Conservation (phyloP, 2,113 vertebrate species). For the zebrafish (Danio rerio) region DNA sequence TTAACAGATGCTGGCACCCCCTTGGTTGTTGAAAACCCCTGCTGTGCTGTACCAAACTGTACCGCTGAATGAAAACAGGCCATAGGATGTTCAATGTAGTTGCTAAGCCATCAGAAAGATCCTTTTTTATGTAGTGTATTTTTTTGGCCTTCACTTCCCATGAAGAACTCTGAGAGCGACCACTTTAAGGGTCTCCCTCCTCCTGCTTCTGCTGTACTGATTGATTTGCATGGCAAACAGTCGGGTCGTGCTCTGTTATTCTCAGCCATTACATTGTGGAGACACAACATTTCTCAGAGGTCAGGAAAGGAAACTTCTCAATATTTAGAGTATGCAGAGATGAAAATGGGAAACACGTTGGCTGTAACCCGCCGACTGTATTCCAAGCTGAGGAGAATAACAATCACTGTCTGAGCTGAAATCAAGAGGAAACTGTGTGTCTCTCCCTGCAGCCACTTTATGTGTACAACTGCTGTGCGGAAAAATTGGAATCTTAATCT, state of each 20-base stretch:
- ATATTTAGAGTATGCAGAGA: not conserved
- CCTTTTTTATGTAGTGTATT: not conserved
- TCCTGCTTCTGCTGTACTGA: not conserved
- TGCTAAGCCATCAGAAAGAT: too few species aligned
- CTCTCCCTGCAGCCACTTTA: not conserved
- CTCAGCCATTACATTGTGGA: not conserved
- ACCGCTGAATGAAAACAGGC: too few species aligned
- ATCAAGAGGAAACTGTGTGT: not conserved
- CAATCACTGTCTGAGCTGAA: constrained; percentile 11
- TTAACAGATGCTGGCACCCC: too few species aligned
- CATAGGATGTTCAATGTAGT: too few species aligned
- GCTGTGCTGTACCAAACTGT: too few species aligned
- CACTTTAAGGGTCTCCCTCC: not conserved
- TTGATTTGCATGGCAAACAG: constrained; percentile 35
- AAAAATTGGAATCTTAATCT: constrained; percentile 22
- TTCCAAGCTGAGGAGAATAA: constrained; percentile 12
- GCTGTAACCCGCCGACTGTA: constrained; percentile 14
- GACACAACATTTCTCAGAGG: constrained; percentile 13
- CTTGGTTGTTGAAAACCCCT: too few species aligned
- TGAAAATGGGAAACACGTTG: constrained; percentile 23
- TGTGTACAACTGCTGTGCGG: constrained; percentile 6
- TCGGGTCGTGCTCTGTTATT: constrained; percentile 10
- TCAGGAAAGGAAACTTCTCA: not conserved
- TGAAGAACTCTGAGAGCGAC: not conserved
- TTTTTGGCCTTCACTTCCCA: not conserved